Base-by-base conservation (phyloP, 2,888 invertebrate species). In the Amaurobius ferox region DNA sequence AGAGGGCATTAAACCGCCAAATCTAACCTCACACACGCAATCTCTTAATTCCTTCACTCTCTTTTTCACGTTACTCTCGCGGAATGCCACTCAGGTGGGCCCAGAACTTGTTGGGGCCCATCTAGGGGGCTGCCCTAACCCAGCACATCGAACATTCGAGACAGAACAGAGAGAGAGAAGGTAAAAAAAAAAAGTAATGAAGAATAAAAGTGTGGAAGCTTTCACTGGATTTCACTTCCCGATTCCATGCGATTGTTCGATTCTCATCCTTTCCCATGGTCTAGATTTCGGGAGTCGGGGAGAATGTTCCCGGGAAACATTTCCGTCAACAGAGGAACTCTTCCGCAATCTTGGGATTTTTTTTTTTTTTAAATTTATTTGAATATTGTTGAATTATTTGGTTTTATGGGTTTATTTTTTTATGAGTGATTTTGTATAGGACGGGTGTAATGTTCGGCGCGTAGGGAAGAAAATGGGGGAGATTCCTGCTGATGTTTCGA, bases 141-240 rank as follows among this genome's bases (percentile, higher is more conserved):
- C 44, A 44, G 44, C 44, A 7, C 44, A 44, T 44, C 11, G 39
- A 78, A 61, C 62, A 44, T 64, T 67, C 73, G 29, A 35, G n/a
- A 26, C 28, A 70, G 66, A 29, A 64, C 1, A 19, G 61, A 61
- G 28, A 68, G 74, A 76, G 70, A 29, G 68, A 67, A 32, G 16
- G 0, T 28, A 64, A 79, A 66, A 76, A 79, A 62, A 30, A 11
- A 26, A 55, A 48, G 23, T 5, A 16, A 5, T 5, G 9, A 23
- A 68, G 39, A 68, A 66, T 29, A 6, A 66, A 68, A 68, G 35
- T 28, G 28, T 23, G n/a, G 61, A 66, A 66, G 83, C 83, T 83
- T 83, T 83, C 83, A 83, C 83, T 83, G 11, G 70, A 64, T 83
- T 83, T 83, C 83, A 83, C 83, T 83, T 83, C 83, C 76, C 83